These are phyloP conservation scores for Charadrius vociferus DNA, from an alignment of 2,113 vertebrate species.

Conservation along the genomic window DNA sequence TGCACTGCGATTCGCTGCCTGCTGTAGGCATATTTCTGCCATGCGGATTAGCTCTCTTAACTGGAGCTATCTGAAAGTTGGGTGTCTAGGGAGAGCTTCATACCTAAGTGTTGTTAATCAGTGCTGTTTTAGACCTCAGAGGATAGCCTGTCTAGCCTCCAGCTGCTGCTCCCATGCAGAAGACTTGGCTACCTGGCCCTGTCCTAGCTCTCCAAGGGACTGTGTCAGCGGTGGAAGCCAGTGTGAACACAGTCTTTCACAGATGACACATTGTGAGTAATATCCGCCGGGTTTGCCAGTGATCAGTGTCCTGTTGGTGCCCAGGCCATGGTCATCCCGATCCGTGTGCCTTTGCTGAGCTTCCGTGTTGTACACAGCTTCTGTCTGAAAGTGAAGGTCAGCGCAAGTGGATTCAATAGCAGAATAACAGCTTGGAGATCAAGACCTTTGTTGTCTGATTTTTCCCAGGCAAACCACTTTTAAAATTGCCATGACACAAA, in stretches of 20 bases:
- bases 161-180: constrained; percentile 31
- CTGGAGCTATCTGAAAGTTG: not conserved
- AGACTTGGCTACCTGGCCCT: not conserved
- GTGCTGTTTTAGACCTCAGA: not conserved
- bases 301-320: not conserved
- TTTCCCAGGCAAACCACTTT: constrained; percentile 20
- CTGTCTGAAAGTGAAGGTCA: not conserved
- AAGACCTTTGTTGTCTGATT: constrained; percentile 44
- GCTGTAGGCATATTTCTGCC: not conserved
- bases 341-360: not conserved
- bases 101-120: not conserved
- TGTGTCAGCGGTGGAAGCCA: not conserved
- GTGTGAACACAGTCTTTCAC: not conserved
- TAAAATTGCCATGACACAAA: constrained; percentile 43
- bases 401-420: not conserved
- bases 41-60: constrained; percentile 1
- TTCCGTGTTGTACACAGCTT: not conserved
- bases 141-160: constrained; percentile 9
- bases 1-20: not conserved
- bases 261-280: not conserved
- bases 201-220: not conserved
- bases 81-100: not conserved
- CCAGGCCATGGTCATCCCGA: too few species aligned
- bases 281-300: not conserved
- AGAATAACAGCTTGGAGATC: constrained; percentile 1